A percentile compares a stretch with the other conserved stretches of the same genome.
Evolutionary conservation across 2,113 vertebrate genomes (phyloP).

Genomic region (Caloenas nicobarica): DNA sequence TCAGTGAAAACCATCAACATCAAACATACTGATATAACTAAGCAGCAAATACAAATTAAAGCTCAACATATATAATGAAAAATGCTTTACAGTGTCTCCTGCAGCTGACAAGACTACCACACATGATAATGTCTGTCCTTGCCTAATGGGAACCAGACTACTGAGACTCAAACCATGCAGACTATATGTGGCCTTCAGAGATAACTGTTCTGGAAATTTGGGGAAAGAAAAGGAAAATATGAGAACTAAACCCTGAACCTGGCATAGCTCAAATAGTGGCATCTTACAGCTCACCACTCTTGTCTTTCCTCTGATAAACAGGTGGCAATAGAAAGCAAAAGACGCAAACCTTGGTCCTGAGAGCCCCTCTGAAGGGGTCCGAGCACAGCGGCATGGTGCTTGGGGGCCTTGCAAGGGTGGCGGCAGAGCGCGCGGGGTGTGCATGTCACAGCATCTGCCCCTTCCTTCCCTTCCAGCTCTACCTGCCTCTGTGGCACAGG

Average conservation of each 20-base stretch:
- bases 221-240: not conserved
- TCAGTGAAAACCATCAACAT: not conserved
- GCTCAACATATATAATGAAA: not conserved
- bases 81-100: not conserved
- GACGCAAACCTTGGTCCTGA: not conserved
- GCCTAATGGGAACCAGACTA: not conserved
- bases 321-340: not conserved
- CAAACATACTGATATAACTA: not conserved
- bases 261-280: not conserved
- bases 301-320: not conserved
- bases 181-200: not conserved
- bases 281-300: not conserved
- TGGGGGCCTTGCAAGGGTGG: not conserved
- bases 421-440: rapidly evolving
- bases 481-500: not conserved
- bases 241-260: not conserved
- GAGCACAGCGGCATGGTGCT: not conserved
- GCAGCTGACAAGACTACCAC: not conserved
- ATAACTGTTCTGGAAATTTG: not conserved
- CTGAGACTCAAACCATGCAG: not conserved
- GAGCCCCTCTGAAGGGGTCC: not conserved
- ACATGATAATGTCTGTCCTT: not conserved
- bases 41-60: not conserved
- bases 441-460: not conserved
- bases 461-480: not conserved